A percentile compares a stretch with the other conserved stretches of the same genome.
These are phyloP conservation scores for Radopholus similis DNA, from an alignment of 1,140 invertebrate genomes.

Conservation along the genomic window DNA sequence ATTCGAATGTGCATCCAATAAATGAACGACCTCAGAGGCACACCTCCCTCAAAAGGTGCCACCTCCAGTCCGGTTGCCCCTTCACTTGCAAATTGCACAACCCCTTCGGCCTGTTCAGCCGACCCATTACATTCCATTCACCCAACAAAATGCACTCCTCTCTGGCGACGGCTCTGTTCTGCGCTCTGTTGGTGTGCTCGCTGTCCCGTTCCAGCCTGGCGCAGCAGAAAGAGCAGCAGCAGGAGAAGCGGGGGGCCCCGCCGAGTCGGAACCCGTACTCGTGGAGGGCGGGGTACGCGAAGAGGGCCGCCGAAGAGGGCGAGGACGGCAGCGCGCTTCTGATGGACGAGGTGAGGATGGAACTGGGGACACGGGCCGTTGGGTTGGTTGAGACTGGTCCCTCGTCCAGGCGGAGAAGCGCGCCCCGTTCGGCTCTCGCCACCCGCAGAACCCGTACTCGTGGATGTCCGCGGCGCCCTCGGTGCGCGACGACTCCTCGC, in stretches of 20 bases:
- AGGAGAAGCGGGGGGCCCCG: slow-evolving; percentile 4
- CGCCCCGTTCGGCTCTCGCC: slow-evolving; percentile 1
- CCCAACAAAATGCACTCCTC: too few relatives aligned
- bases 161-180: too few relatives aligned
- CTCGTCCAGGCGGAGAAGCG: not conserved
- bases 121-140: too few relatives aligned
- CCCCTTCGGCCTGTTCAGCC: too few relatives aligned
- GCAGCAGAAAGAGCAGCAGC: not conserved
- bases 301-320: not conserved
- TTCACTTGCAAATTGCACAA: too few relatives aligned
- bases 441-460: slow-evolving; percentile 22
- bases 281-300: slow-evolving; percentile 9
- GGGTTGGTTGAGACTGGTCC: not conserved
- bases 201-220: not conserved
- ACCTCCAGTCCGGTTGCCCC: too few relatives aligned
- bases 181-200: not conserved
- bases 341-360: not conserved
- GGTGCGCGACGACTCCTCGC: not conserved
- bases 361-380: not conserved
- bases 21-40: too few relatives aligned
- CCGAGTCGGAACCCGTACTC: slow-evolving; percentile 13
- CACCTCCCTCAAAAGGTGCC: too few relatives aligned
- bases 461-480: slow-evolving; percentile 22
- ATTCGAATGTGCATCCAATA: too few relatives aligned
- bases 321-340: not conserved